Evolutionary conservation across 2,888 invertebrate species (phyloP), one percentile per base, ranked within the genome.

Genomic region (Cryptops parisi): DNA sequence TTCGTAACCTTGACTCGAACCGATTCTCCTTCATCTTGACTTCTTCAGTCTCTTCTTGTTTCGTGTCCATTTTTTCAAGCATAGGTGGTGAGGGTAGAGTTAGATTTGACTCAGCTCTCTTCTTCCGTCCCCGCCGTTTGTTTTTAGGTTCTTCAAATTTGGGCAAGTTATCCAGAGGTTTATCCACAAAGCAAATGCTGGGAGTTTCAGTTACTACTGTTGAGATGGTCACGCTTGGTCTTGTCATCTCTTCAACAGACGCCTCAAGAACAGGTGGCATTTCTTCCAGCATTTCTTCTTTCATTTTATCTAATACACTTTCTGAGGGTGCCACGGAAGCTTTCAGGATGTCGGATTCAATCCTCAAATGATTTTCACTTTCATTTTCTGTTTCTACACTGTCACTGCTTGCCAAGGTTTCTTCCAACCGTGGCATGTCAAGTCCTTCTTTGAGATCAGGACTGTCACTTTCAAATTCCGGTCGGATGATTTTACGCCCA

Each of bases 131-230:
- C 3, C 52, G 38, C 5, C 52, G 45, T 26, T 47, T 47, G 12
- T 56, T 54, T 22, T 54, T 55, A 22, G 50, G 27, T 22, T 54
- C 55, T 15, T 51, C 55, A 2, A 33, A 19, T 12, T 48, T 33
- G 6, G 33, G 33, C 15, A 33, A 6, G 6, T 33, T 15, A n/a
- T n/a, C n/a, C n/a, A n/a, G n/a, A n/a, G n/a, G n/a, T n/a, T n/a
- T n/a, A n/a, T n/a, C n/a, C n/a, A n/a, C n/a, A n/a, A n/a, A n/a
- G n/a, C n/a, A n/a, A n/a, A n/a, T n/a, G n/a, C n/a, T n/a, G n/a
- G n/a, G n/a, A 2, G 47, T 12, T 46, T 46, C 26, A 1, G 25
- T 21, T n/a, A 48, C 38, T 6, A 48, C 48, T 19, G 23, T 6
- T 22, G 17, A 23, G 23, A 22, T 21, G 19, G 48, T 2, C 1